Evolutionary conservation across 2,888 invertebrate species (phyloP).

Genomic region (Polymixis lichenea): DNA sequence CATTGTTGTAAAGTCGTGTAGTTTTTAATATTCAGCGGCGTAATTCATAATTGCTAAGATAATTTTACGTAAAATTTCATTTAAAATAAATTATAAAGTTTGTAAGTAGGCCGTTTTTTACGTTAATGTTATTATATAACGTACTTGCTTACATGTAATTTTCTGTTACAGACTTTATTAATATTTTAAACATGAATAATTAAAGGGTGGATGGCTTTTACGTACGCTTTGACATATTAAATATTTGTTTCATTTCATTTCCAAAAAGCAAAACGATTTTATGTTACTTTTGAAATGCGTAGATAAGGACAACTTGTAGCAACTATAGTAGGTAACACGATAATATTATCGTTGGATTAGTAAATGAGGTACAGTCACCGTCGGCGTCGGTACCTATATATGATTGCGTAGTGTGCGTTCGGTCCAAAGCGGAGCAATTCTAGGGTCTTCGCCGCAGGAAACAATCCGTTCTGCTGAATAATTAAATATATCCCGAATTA

Average conservation of each 20-base stretch:
- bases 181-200: background rate
- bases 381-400: constrained; percentile 9
- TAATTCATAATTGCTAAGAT: constrained; percentile 46
- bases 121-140: constrained; percentile 12
- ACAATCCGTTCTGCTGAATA: constrained; percentile 71
- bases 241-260: background rate
- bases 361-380: constrained; percentile 25
- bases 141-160: background rate
- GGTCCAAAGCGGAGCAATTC: constrained; percentile 38
- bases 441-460: constrained; percentile 59
- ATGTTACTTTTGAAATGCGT: background rate
- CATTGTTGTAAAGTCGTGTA: constrained; percentile 58
- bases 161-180: constrained; percentile 11
- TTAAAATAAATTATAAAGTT: background rate
- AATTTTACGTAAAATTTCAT: constrained; percentile 10
- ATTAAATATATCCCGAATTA: constrained; percentile 70
- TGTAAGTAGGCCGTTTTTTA: background rate
- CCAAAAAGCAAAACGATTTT: background rate
- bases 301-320: background rate
- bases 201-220: background rate
- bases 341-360: constrained; percentile 25
- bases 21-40: constrained; percentile 52
- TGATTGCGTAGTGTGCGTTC: constrained; percentile 41
- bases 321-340: background rate
- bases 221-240: background rate